Conservation (phyloP, 2,113 vertebrate species). For the Ranitomeya imitator region DNA sequence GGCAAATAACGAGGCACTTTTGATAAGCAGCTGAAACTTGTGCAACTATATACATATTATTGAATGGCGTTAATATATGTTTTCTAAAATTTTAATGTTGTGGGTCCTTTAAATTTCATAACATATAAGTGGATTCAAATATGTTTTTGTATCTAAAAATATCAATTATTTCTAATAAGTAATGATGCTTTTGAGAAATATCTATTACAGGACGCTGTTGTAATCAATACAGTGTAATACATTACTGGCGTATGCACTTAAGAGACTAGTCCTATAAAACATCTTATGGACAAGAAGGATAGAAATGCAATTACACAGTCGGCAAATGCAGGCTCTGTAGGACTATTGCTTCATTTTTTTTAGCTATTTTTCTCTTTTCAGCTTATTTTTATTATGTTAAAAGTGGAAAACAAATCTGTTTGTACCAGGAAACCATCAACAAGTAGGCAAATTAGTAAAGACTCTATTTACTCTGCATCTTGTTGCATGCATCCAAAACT, state of each 20-base stretch:
- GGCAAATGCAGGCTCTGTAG: neutral
- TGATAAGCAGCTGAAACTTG: neutral
- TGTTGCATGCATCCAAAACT: too few species aligned
- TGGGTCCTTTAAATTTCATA: too few species aligned
- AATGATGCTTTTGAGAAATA: neutral
- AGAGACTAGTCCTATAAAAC: neutral
- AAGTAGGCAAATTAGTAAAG: neutral
- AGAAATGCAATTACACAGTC: neutral
- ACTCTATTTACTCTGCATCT: neutral
- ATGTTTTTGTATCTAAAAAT: neutral
- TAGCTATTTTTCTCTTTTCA: neutral
- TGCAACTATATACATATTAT: neutral
- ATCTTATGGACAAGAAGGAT: neutral
- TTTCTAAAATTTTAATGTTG: neutral
- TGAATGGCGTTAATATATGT: neutral
- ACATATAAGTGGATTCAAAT: neutral
- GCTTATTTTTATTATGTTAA: neutral
- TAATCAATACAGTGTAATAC: neutral
- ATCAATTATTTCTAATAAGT: neutral
- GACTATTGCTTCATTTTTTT: neutral
- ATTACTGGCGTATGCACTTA: neutral
- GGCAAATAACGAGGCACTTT: neutral
- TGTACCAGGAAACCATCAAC: neutral
- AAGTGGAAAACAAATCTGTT: neutral
- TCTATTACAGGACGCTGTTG: neutral